Percentiles rank a stretch among this genome's conserved stretches.
phyloP scores from a whole-genome alignment of 2,888 invertebrate genomes.

The Empis stercorea region DNA sequence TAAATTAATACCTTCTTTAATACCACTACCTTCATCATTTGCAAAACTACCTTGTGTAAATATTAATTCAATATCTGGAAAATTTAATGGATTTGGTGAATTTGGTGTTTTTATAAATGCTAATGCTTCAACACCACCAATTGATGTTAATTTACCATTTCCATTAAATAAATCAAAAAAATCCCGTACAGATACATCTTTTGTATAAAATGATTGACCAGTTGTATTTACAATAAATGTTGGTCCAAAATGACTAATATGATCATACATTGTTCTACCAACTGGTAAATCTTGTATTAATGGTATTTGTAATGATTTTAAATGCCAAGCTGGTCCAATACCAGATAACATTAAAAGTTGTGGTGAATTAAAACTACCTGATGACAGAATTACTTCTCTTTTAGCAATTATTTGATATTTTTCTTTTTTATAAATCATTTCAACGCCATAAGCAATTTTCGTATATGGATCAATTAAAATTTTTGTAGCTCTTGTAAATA shows the following conservation, averaged over 20 bases:
- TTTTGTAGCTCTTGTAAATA: slow-evolving; percentile 47
- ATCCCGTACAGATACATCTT: slow-evolving; percentile 2
- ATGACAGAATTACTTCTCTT: slow-evolving; percentile 69
- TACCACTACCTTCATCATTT: slow-evolving; percentile 40
- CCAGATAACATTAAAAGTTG: slow-evolving; percentile 83
- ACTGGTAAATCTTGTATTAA: slow-evolving; percentile 50
- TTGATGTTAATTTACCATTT: slow-evolving; percentile 38
- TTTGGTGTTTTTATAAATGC: slow-evolving; percentile 43
- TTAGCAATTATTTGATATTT: slow-evolving; percentile 41
- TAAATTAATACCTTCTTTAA: slow-evolving; percentile 40
- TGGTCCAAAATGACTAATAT: slow-evolving; percentile 17
- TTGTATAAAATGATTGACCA: slow-evolving; percentile 6
- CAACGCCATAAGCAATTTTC: slow-evolving; percentile 51
- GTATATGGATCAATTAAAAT: slow-evolving; percentile 47
- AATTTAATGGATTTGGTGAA: slow-evolving; percentile 41
- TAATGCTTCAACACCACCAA: slow-evolving; percentile 49
- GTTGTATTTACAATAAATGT: slow-evolving; percentile 14
- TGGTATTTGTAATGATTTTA: slow-evolving; percentile 40
- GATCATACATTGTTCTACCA: slow-evolving; percentile 47
- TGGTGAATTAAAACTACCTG: slow-evolving; percentile 74
- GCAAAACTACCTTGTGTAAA: slow-evolving; percentile 44
- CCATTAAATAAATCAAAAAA: slow-evolving; percentile 21
- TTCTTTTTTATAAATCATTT: slow-evolving; percentile 42
- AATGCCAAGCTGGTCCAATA: slow-evolving; percentile 39
- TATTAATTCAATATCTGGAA: slow-evolving; percentile 49